Conservation (phyloP, 2,888 invertebrate species). For the Ariolimax columbianus region DNA sequence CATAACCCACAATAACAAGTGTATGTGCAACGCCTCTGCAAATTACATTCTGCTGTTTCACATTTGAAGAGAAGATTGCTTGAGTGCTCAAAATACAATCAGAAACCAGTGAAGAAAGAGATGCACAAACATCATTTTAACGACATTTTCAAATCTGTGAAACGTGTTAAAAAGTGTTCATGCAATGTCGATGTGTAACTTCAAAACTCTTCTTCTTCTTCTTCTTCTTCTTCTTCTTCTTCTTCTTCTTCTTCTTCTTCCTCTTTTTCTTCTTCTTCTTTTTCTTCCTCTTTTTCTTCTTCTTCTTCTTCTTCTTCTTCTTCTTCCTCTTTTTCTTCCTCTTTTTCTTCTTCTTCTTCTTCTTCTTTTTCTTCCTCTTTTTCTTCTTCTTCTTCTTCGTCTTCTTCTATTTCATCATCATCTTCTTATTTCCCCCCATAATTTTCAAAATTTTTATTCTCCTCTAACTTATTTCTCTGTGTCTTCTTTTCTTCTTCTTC, state of each 20-base stretch:
- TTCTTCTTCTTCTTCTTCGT: background rate
- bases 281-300: background rate
- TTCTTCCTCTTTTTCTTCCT: background rate
- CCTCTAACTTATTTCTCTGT: too few species aligned
- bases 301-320: background rate
- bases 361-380: background rate
- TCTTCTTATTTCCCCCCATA: background rate
- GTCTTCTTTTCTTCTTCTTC: background rate
- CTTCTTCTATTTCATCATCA: background rate
- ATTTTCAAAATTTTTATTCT: background rate
- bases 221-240: background rate
- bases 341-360: background rate
- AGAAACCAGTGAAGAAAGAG: too few species aligned
- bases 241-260: background rate
- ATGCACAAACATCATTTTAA: too few species aligned
- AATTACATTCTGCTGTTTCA: too few species aligned
- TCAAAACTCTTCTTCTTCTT: too few species aligned
- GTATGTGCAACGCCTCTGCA: too few species aligned
- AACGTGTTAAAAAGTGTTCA: too few species aligned
- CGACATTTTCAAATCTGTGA: too few species aligned
- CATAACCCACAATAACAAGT: too few species aligned
- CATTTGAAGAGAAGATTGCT: too few species aligned
- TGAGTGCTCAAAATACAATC: too few species aligned
- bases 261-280: background rate
- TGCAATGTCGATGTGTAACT: too few species aligned